These are phyloP conservation scores for Hypsibius dujardini DNA, from an alignment of 1,140 invertebrate species.

Conservation along the genomic window DNA sequence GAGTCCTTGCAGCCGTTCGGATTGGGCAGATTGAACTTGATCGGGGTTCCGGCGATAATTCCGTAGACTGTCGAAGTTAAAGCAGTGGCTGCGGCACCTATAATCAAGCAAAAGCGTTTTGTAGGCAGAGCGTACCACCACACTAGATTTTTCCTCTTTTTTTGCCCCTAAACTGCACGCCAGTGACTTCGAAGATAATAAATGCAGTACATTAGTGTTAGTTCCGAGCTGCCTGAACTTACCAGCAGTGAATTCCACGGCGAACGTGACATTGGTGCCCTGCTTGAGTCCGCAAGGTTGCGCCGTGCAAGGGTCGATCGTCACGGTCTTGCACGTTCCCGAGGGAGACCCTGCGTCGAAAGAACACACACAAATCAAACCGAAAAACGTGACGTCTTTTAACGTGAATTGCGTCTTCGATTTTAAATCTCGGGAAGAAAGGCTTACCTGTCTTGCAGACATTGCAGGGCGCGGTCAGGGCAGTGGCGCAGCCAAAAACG, in stretches of 20 bases:
- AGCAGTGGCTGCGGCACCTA: conserved; percentile 23
- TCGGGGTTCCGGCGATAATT: conserved; percentile 45
- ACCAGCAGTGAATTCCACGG: conserved; percentile 18
- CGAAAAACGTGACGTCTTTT: too few species aligned
- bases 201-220: too few species aligned
- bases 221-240: background rate
- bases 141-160: background rate
- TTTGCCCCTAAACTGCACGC: background rate
- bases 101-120: background rate
- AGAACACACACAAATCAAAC: too few species aligned
- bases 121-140: too few species aligned
- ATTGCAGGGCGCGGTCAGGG: background rate
- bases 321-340: conserved; percentile 10
- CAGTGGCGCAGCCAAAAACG: background rate
- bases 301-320: conserved; percentile 15
- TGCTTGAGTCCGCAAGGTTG: conserved; percentile 17
- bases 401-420: too few species aligned
- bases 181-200: too few species aligned
- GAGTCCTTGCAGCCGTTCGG: conserved; percentile 46
- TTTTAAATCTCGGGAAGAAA: too few species aligned
- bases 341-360: background rate
- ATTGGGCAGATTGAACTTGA: conserved; percentile 50
- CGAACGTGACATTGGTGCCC: conserved; percentile 19
- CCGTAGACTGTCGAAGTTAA: conserved; percentile 37
- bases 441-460: background rate